Evolutionary conservation across 2,888 invertebrate species (phyloP).

Genomic region (Meganola albula): DNA sequence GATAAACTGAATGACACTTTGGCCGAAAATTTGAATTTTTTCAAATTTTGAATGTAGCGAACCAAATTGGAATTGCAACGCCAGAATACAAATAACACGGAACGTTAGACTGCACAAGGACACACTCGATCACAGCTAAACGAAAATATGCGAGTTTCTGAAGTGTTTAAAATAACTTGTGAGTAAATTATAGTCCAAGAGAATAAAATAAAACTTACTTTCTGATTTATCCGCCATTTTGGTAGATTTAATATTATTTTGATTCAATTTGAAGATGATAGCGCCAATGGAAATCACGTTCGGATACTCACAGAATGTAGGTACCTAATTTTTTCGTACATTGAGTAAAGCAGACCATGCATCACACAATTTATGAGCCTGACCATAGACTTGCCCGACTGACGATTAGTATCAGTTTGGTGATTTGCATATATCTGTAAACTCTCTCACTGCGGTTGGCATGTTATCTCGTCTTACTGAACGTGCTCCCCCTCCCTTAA

Average conservation of each 20-base stretch:
- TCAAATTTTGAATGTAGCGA: conserved; percentile 74
- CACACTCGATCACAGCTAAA: conserved; percentile 21
- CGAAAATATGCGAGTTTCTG: conserved; percentile 10
- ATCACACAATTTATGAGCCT: no score
- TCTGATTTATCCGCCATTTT: conserved; percentile 89
- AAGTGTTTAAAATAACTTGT: neutral
- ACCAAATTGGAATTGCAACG: conserved; percentile 31
- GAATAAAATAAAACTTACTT: conserved; percentile 81
- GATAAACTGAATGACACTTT: conserved; percentile 53
- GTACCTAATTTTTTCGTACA: no score
- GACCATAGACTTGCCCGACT: no score
- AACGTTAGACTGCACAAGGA: conserved; percentile 12
- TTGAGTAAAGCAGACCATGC: no score
- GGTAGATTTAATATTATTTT: conserved; percentile 76
- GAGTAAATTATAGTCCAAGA: conserved; percentile 1
- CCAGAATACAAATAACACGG: conserved; percentile 14
- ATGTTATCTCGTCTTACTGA: no score
- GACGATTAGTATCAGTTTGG: no score
- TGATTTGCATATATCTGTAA: no score
- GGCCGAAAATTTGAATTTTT: conserved; percentile 70
- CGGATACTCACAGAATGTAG: conserved; percentile 28
- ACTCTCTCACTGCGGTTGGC: no score
- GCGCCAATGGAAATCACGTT: conserved; percentile 55
- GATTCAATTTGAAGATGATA: conserved; percentile 54
- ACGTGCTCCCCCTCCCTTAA: no score